phyloP scores from a whole-genome alignment of 2,888 invertebrate species.

The Harpalus rubripes region DNA sequence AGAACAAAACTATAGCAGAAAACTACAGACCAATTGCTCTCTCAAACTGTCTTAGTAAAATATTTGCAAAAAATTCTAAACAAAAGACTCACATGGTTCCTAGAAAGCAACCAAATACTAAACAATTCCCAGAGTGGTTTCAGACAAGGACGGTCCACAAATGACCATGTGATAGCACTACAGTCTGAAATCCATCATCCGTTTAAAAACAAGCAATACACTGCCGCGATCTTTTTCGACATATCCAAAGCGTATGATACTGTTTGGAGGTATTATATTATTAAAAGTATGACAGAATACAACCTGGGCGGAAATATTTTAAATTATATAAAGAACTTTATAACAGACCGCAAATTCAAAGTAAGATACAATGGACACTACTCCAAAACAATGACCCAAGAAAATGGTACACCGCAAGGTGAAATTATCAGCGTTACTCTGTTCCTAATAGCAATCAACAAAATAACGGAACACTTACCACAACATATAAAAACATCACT shows the following conservation, averaged over 20 bases:
- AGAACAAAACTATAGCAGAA: slow-evolving; percentile 59
- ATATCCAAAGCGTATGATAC: slow-evolving; percentile 19
- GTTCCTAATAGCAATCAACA: slow-evolving; percentile 34
- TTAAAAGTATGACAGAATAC: slow-evolving; percentile 10
- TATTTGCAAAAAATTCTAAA: slow-evolving; percentile 60
- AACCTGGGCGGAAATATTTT: slow-evolving; percentile 3
- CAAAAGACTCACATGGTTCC: slow-evolving; percentile 37
- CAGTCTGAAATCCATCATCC: slow-evolving; percentile 24
- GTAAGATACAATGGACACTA: slow-evolving; percentile 2
- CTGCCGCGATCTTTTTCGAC: slow-evolving; percentile 27
- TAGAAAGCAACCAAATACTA: neutral
- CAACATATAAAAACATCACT: neutral
- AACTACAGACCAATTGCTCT: slow-evolving; percentile 67
- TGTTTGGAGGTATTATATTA: slow-evolving; percentile 11
- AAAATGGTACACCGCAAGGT: slow-evolving; percentile 50
- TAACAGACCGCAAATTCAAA: slow-evolving; percentile 38
- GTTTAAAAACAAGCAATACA: slow-evolving; percentile 25
- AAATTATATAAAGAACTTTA: slow-evolving; percentile 17
- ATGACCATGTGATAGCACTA: slow-evolving; percentile 4
- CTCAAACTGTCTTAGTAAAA: slow-evolving; percentile 53
- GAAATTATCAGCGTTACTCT: slow-evolving; percentile 24
- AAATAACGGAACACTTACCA: neutral
- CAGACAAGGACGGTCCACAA: slow-evolving; percentile 26
- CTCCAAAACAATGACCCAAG: slow-evolving; percentile 2
- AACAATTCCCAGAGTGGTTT: slow-evolving; percentile 34